A percentile compares a stretch with the other conserved stretches of the same genome.
Conservation (phyloP, 2,888 invertebrate genomes). For the Phaedon cochleariae region DNA sequence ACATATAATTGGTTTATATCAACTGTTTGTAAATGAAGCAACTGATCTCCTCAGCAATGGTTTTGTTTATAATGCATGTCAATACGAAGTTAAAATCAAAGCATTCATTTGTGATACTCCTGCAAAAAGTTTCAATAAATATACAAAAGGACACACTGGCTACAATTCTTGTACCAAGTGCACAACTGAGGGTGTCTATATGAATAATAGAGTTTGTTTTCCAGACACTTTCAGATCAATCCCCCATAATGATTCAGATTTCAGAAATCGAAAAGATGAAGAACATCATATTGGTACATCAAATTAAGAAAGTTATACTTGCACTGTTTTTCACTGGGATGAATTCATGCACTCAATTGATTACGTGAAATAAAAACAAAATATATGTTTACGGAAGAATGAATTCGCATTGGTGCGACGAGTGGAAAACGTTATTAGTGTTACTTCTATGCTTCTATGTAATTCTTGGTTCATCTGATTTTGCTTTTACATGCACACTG, state of each 20-base stretch:
- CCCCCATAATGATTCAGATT: slow-evolving; percentile 28
- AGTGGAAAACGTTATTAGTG: too few species aligned
- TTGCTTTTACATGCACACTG: too few species aligned
- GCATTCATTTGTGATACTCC: slow-evolving; percentile 41
- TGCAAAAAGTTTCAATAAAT: slow-evolving; percentile 34
- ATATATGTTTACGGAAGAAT: too few species aligned
- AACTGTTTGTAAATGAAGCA: slow-evolving; percentile 32
- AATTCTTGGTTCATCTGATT: too few species aligned
- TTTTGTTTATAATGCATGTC: neutral
- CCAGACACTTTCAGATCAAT: slow-evolving; percentile 14
- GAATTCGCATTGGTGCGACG: too few species aligned
- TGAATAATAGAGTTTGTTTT: slow-evolving; percentile 31
- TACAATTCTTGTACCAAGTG: slow-evolving; percentile 44
- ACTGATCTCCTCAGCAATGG: slow-evolving; percentile 1
- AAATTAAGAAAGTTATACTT: slow-evolving; percentile 35
- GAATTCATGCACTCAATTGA: slow-evolving; percentile 40
- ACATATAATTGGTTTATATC: slow-evolving; percentile 38
- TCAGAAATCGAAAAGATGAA: slow-evolving; percentile 23
- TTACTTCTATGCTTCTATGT: too few species aligned
- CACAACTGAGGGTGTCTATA: slow-evolving; percentile 23
- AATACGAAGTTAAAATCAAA: slow-evolving; percentile 28
- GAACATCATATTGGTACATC: slow-evolving; percentile 37
- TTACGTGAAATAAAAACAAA: too few species aligned
- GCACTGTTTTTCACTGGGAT: slow-evolving; percentile 42
- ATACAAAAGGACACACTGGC: slow-evolving; percentile 37